Conservation (phyloP, 1,140 invertebrate species). For the Apis dorsata region DNA sequence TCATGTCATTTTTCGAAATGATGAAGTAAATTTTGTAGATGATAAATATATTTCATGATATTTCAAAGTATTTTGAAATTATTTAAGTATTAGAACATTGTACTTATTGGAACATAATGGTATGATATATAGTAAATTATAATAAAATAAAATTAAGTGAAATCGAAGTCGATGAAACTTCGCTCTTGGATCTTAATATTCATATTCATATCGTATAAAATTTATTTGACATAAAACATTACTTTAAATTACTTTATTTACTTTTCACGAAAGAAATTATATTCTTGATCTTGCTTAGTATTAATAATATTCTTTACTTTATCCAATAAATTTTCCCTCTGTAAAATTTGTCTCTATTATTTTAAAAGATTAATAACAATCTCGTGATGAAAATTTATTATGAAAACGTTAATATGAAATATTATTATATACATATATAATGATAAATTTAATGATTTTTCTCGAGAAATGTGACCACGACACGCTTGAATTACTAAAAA, state of each 20-base stretch:
- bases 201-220: not conserved
- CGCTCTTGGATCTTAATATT: not conserved
- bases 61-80: no score
- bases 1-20: no score
- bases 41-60: no score
- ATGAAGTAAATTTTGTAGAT: no score
- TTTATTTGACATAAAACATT: not conserved
- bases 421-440: not conserved
- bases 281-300: not conserved
- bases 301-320: not conserved
- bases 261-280: not conserved
- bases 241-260: not conserved
- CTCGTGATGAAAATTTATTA: not conserved
- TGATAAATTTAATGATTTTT: conserved; percentile 25
- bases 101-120: no score
- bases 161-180: not conserved
- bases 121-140: no score
- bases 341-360: no score
- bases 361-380: no score
- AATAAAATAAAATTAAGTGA: not conserved
- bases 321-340: not conserved
- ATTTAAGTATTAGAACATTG: no score
- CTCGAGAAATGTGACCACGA: not conserved
- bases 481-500: conserved; percentile 62
- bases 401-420: not conserved